phyloP scores from a whole-genome alignment of 1,140 invertebrate genomes.

The Drosophila pandora region DNA sequence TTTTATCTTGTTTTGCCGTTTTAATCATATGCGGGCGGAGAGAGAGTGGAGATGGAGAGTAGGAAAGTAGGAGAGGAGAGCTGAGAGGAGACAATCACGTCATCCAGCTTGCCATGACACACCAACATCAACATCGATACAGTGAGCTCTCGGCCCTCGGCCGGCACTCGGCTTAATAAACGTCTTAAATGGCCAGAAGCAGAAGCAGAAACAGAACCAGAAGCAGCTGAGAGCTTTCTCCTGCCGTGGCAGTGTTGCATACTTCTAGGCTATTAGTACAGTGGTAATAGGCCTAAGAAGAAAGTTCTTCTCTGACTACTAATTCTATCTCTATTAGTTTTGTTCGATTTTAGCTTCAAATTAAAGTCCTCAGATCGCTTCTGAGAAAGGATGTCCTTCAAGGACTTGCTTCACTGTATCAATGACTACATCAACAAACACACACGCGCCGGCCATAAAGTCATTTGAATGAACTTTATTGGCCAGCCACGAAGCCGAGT shows the following conservation, averaged over 20 bases:
- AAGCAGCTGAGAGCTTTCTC: conserved; percentile 5
- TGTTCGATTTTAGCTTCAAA: too few relatives aligned
- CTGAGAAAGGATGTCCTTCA: background rate
- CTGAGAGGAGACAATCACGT: conserved; percentile 68
- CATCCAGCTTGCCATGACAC: conserved; percentile 71
- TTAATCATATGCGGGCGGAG: conserved; percentile 79
- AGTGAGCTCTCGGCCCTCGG: conserved; percentile 24
- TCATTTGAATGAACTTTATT: conserved; percentile 55
- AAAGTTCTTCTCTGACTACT: background rate
- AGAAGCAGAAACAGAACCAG: too few relatives aligned
- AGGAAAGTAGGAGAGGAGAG: conserved; percentile 9
- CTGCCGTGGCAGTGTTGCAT: conserved; percentile 8
- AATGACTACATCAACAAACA: conserved; percentile 34
- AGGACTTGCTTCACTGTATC: conserved; percentile 19
- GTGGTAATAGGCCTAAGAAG: background rate
- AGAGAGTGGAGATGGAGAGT: conserved; percentile 17
- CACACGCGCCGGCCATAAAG: conserved; percentile 40
- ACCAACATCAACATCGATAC: conserved; percentile 64
- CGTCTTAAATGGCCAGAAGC: conserved; percentile 3
- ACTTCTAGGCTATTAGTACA: conserved; percentile 12
- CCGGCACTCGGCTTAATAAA: background rate
- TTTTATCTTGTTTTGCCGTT: conserved; percentile 81
- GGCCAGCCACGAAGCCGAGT: conserved; percentile 21
- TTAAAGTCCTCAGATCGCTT: too few relatives aligned
- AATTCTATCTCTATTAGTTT: too few relatives aligned